Base-by-base conservation (phyloP, 2,888 invertebrate species). In the Malachius bipustulatus region DNA sequence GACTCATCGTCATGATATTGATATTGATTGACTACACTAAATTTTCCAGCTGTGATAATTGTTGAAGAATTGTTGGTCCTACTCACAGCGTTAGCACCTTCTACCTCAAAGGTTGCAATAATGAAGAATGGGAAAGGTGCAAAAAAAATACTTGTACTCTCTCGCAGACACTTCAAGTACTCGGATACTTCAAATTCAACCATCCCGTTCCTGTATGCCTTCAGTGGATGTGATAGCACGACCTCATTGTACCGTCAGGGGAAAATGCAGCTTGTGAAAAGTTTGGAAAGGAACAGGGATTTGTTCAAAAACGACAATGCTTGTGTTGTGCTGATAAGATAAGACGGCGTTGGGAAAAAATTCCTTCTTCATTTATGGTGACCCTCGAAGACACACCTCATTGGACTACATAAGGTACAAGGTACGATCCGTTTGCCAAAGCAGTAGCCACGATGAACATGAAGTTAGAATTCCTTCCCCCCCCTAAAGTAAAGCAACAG, bases 1-100 rank as follows among this genome's bases (percentile, higher is more conserved):
- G n/a, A n/a, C n/a, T n/a, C n/a, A n/a, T n/a, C n/a, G n/a, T n/a
- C n/a, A n/a, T n/a, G n/a, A n/a, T n/a, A n/a, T n/a, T n/a, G n/a
- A n/a, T n/a, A n/a, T n/a, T n/a, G n/a, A n/a, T n/a, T n/a, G n/a
- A n/a, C n/a, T n/a, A n/a, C n/a, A n/a, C n/a, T n/a, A n/a, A n/a
- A n/a, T n/a, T n/a, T n/a, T n/a, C n/a, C n/a, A n/a, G n/a, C n/a
- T 19, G 24, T 19, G 24, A 6, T 19, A 19, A 19, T 19, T 19
- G 24, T 19, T 8, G 24, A n/a, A 19, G n/a, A 19, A 19, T n/a
- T 19, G 24, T 19, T 19, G 24, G n/a, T 6, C 24, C 24, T 19
- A 19, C 24, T 19, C 24, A 19, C 24, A 19, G 24, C 24, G 24
- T 19, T 19, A 19, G 24, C 24, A 19, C 24, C 24, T 19, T 19